phyloP scores from a whole-genome alignment of 2,888 invertebrate genomes.

The Drosophila nigricruria region DNA sequence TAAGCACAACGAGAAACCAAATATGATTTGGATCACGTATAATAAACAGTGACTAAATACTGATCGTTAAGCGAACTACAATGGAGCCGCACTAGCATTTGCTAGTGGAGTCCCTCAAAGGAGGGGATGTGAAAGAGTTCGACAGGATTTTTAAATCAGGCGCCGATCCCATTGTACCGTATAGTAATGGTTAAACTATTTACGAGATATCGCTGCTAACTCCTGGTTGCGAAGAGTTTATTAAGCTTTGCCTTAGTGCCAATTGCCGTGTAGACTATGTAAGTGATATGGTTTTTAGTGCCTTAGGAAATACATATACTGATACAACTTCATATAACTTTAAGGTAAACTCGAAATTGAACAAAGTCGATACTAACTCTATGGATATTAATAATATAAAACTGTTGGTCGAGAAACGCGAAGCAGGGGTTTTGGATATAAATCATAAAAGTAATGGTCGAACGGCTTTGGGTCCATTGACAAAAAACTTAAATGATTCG shows the following conservation, averaged over 20 bases:
- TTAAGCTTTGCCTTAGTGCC: conserved; percentile 19
- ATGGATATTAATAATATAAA: conserved; percentile 73
- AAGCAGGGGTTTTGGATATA: conserved; percentile 44
- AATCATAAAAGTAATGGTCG: conserved; percentile 72
- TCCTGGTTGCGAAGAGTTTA: conserved; percentile 12
- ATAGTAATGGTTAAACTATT: conserved; percentile 5
- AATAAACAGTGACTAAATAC: neutral
- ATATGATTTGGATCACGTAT: no score
- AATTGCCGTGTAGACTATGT: conserved; percentile 30
- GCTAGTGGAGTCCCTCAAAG: no score
- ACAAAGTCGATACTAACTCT: conserved; percentile 81
- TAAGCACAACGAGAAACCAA: no score
- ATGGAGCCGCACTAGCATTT: conserved; percentile 13
- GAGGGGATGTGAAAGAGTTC: no score
- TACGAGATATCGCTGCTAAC: conserved; percentile 28
- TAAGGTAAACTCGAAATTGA: conserved; percentile 68
- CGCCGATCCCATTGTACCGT: conserved; percentile 1
- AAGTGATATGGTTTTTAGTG: neutral
- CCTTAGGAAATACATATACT: neutral
- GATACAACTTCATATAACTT: neutral
- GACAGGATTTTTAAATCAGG: neutral
- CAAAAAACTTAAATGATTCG: conserved; percentile 42
- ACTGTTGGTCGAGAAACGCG: conserved; percentile 52
- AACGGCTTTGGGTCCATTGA: conserved; percentile 78
- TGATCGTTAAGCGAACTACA: neutral